Percentiles rank a stretch among this genome's conserved stretches.
Evolutionary conservation across 2,113 vertebrate genomes (phyloP).

Genomic region (Abramis brama): DNA sequence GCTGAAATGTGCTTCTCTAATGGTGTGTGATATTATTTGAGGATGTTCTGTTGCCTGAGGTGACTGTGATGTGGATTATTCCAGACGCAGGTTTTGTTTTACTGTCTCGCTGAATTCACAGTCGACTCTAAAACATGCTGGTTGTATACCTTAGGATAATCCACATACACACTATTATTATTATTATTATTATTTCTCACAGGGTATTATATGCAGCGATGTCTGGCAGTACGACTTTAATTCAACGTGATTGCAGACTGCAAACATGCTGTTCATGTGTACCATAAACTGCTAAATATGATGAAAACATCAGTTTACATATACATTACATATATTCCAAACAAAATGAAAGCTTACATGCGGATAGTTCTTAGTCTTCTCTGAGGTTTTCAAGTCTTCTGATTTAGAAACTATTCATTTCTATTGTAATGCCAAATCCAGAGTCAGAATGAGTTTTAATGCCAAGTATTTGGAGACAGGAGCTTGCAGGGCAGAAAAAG

Average conservation of each 20-base stretch:
- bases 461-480: too few relatives aligned
- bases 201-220: background rate
- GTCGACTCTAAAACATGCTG: background rate
- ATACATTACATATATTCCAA: background rate
- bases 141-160: background rate
- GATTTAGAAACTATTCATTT: too few relatives aligned
- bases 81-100: background rate
- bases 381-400: too few relatives aligned
- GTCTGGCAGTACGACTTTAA: background rate
- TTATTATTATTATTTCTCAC: background rate
- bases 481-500: too few relatives aligned
- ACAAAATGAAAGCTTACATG: background rate
- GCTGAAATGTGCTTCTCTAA: conserved; percentile 22
- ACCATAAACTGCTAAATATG: too few relatives aligned
- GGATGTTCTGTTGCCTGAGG: background rate
- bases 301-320: background rate
- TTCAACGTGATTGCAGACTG: background rate
- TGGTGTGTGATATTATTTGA: conserved; percentile 22
- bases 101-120: background rate
- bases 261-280: background rate
- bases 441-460: too few relatives aligned
- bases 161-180: too few relatives aligned
- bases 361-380: too few relatives aligned
- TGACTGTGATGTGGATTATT: background rate
- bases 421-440: too few relatives aligned